These are phyloP conservation scores for Poeciliopsis retropinna DNA, from an alignment of 2,113 vertebrate genomes.

Conservation along the genomic window DNA sequence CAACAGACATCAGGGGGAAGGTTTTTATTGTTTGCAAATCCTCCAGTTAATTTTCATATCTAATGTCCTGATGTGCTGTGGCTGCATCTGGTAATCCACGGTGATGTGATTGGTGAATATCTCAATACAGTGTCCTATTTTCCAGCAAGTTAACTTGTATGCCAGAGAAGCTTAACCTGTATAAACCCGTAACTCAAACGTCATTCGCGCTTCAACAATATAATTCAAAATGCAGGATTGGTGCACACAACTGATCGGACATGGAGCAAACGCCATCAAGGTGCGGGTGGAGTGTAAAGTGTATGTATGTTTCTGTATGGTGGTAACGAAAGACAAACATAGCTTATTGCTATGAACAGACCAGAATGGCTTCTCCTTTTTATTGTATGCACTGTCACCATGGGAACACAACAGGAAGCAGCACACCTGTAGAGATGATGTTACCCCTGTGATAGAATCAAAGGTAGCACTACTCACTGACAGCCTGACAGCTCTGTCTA, in stretches of 20 bases:
- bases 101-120: conserved; percentile 76
- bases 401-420: conserved; percentile 63
- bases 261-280: conserved; percentile 8
- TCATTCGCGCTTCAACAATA: conserved; percentile 56
- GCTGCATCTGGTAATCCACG: conserved; percentile 71
- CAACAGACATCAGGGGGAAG: conserved; percentile 33
- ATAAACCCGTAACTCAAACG: conserved; percentile 60
- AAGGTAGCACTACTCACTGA: conserved; percentile 30
- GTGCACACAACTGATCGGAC: conserved; percentile 20
- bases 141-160: conserved; percentile 54
- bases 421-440: conserved; percentile 30
- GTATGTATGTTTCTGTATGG: conserved; percentile 26
- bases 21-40: conserved; percentile 63
- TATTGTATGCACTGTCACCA: conserved; percentile 43
- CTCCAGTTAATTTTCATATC: conserved; percentile 69
- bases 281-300: conserved; percentile 9
- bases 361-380: conserved; percentile 28
- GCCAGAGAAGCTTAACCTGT: conserved; percentile 61
- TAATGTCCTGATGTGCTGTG: conserved; percentile 67
- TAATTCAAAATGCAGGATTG: conserved; percentile 39
- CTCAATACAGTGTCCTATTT: conserved; percentile 77
- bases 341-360: conserved; percentile 27
- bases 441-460: conserved; percentile 39
- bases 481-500: conserved; percentile 3
- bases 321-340: conserved; percentile 34